phyloP scores from a whole-genome alignment of 2,888 invertebrate genomes.

The Drosophila putrida region DNA sequence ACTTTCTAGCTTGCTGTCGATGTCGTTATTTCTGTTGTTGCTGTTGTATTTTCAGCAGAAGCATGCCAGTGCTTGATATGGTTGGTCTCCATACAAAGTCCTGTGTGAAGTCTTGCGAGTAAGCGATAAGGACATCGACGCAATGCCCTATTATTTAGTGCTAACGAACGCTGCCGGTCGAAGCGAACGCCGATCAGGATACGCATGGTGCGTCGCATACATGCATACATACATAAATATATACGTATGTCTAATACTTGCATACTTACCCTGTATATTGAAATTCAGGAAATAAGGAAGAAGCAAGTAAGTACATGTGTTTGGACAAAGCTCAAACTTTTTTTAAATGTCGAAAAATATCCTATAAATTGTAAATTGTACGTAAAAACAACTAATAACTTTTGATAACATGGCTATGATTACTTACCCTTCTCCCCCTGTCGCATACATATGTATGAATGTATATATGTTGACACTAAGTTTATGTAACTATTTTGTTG shows the following conservation, averaged over 20 bases:
- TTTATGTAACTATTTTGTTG: too few species aligned
- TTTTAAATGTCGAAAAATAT: too few species aligned
- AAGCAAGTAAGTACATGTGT: too few species aligned
- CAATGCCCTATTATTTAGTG: slow-evolving; percentile 30
- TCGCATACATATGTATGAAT: too few species aligned
- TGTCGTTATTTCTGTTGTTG: slow-evolving; percentile 2
- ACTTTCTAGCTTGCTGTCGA: slow-evolving; percentile 13
- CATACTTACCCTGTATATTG: background rate
- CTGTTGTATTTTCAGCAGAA: background rate
- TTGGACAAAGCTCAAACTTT: too few species aligned
- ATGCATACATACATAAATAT: background rate
- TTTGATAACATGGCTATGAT: too few species aligned
- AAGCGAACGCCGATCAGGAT: slow-evolving; percentile 13
- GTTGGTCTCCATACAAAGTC: slow-evolving; percentile 4
- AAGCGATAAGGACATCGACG: slow-evolving; percentile 61
- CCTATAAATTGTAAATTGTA: too few species aligned
- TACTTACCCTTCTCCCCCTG: too few species aligned
- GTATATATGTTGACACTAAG: too few species aligned
- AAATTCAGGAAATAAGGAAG: background rate
- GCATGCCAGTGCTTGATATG: slow-evolving; percentile 33
- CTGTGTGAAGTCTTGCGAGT: slow-evolving; percentile 72
- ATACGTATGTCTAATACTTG: background rate
- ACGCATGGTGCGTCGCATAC: background rate
- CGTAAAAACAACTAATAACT: too few species aligned
- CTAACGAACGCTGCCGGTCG: background rate